Base-by-base conservation (phyloP, 2,888 invertebrate genomes). In the Aleiodes alternator region DNA sequence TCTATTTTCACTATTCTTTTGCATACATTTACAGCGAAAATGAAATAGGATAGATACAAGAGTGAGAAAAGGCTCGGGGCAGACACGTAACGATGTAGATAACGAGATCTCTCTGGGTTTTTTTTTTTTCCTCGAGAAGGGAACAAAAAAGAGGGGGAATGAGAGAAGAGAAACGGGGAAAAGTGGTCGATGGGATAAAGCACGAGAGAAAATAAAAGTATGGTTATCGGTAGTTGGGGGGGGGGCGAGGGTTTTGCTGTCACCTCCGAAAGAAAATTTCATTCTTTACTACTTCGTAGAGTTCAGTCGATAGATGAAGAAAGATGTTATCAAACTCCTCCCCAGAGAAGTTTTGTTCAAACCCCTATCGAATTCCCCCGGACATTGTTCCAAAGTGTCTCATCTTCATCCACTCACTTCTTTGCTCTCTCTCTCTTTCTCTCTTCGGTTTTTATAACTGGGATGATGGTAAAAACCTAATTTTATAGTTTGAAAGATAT, bases 91-190 rank as follows among this genome's bases (percentile, higher is more conserved):
- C 43, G 43, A 43, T 43, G 43, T 43, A 68, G 29, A 66, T n/a
- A 59, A 31, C 73, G 55, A 76, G 61, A 75, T 77, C 70, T 70
- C 70, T 69, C 72, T 68, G 57, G 77, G 73, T 61, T 66, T 23
- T 59, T 61, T 66, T 66, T 59, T 70, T 43, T n/a, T 71, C 75
- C 43, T 53, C n/a, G 50, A 61, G 34, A 31, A 34, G 55, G 29
- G 16, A 64, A 6, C 14, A 72, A 43, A 64, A 74, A 23, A 68
- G 51, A 70, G 51, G 16, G 23, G 43, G 61, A 61, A 51, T 56
- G 51, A 48, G 56, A 50, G 71, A 61, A 23, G 56, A 57, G 69
- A 11, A 31, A 11, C 12, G 31, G 48, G 56, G 57, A 14, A 59
- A 29, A 69, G 50, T 50, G 66, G 64, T 57, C 43, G 43, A 57